Evolutionary conservation across 1,140 invertebrate genomes (phyloP).

Genomic region (Pogonomyrmex barbatus): DNA sequence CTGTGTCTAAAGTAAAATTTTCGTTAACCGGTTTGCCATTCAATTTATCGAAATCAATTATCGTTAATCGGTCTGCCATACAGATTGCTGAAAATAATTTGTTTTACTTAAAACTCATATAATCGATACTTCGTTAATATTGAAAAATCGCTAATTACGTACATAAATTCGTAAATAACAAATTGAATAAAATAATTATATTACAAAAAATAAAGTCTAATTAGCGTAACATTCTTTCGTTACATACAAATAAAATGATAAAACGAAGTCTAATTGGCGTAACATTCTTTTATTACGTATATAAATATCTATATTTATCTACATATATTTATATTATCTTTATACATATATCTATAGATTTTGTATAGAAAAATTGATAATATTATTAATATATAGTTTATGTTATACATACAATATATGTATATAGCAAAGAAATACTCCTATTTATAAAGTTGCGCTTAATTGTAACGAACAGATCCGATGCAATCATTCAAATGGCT

Average conservation of each 20-base stretch:
- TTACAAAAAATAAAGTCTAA: background rate
- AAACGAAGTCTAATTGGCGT: background rate
- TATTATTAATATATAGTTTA: background rate
- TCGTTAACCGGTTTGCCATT: conserved; percentile 24
- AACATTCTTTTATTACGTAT: background rate
- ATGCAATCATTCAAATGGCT: background rate
- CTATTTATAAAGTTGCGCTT: background rate
- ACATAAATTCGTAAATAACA: background rate
- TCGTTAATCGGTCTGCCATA: conserved; percentile 10
- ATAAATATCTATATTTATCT: background rate
- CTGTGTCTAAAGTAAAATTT: conserved; percentile 23
- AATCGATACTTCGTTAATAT: conserved; percentile 18
- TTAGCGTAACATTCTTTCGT: background rate
- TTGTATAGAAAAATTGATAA: too few relatives aligned
- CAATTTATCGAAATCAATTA: conserved; percentile 46
- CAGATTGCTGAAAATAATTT: conserved; percentile 40
- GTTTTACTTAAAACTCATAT: conserved; percentile 8
- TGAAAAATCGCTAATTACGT: conserved; percentile 26
- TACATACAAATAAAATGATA: background rate
- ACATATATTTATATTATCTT: background rate
- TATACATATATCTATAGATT: background rate
- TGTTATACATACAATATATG: background rate
- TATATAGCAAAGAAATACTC: background rate
- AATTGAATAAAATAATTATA: background rate
- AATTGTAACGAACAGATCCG: background rate